These are phyloP conservation scores for Egretta garzetta DNA, from an alignment of 2,113 vertebrate genomes.

Conservation along the genomic window DNA sequence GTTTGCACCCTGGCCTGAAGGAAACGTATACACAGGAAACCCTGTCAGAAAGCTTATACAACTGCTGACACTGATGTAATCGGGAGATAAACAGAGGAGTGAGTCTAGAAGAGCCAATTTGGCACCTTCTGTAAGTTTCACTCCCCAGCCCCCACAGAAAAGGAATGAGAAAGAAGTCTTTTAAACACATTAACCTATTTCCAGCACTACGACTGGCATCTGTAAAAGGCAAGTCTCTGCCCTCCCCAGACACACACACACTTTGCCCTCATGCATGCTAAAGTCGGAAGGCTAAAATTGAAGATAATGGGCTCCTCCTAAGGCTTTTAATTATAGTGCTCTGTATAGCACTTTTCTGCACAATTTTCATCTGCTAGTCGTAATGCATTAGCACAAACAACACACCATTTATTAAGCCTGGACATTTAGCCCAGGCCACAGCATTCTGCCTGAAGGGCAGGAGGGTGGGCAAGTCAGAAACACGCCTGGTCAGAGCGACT, in stretches of 20 bases:
- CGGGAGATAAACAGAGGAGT: conserved; percentile 27
- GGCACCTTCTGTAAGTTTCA: background rate
- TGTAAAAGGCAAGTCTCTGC: background rate
- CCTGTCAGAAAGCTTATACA: background rate
- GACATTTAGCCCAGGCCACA: background rate
- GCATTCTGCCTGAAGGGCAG: background rate
- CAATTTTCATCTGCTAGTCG: background rate
- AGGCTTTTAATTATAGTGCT: background rate
- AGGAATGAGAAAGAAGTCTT: background rate
- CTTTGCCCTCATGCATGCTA: background rate
- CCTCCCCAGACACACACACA: background rate
- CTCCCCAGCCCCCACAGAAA: background rate
- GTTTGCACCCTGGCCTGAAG: background rate
- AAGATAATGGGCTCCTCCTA: background rate
- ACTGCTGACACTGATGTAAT: background rate
- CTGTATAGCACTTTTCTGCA: background rate
- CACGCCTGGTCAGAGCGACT: fast-evolving
- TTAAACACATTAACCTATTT: conserved; percentile 16
- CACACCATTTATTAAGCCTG: background rate
- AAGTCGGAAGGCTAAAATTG: conserved; percentile 26
- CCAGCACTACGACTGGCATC: background rate
- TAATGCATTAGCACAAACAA: background rate
- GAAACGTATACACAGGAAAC: background rate
- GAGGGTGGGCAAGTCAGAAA: background rate
- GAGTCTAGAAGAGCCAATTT: background rate